Conservation (phyloP, 2,888 invertebrate genomes). For the Tolmerus cingulatus region DNA sequence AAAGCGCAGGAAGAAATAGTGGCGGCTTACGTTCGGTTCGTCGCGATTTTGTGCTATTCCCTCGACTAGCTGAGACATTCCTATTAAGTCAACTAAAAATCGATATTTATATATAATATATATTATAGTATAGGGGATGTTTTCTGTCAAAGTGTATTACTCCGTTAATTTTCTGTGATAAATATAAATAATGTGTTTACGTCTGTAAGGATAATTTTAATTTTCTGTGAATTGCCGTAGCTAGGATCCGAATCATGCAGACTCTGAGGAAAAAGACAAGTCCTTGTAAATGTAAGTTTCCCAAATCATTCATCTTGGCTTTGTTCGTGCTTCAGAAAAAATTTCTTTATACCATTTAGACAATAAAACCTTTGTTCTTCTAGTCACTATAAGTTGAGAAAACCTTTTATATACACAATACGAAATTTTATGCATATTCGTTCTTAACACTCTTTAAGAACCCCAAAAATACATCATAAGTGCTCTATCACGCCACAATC, state of each 20-base stretch:
- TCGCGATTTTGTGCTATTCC: not conserved
- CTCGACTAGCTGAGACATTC: constrained; percentile 8
- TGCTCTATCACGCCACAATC: not conserved
- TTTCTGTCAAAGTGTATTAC: constrained; percentile 31
- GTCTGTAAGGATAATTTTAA: not conserved
- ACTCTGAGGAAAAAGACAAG: constrained; percentile 92
- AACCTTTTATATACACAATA: not conserved
- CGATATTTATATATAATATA: constrained; percentile 13
- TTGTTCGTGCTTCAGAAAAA: not conserved
- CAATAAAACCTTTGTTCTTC: not conserved
- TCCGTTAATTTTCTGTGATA: constrained; percentile 40
- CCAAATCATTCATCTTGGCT: not conserved
- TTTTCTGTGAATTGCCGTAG: not conserved
- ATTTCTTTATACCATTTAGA: not conserved
- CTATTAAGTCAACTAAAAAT: constrained; percentile 30
- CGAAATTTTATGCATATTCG: not conserved
- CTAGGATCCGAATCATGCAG: constrained; percentile 72
- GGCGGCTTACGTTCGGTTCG: not conserved
- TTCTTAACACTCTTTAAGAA: not conserved
- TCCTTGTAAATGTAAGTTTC: constrained; percentile 90
- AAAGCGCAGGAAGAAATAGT: not conserved
- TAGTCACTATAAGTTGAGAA: not conserved
- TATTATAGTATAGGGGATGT: not conserved
- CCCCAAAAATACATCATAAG: not conserved
- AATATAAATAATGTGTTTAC: constrained; percentile 25